Base-by-base conservation (phyloP, 2,888 invertebrate species). In the Melitaea athalia region DNA sequence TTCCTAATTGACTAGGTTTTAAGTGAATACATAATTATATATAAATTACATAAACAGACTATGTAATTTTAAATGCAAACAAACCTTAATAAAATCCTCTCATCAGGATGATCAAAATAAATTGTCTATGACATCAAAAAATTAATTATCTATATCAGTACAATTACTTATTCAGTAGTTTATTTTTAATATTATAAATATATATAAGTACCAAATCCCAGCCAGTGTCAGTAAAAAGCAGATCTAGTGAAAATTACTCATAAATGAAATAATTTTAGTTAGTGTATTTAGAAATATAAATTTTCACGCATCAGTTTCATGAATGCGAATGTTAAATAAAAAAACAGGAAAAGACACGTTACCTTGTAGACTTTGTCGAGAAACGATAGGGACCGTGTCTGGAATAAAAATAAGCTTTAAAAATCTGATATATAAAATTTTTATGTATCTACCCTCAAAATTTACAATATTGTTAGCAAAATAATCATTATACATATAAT, bases 191-290 rank as follows among this genome's bases (percentile, higher is more conserved):
- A 49, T 49, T n/a, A n/a, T 2, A n/a, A 55, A 14, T n/a, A 12
- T 12, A 24, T 53, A 24, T 6, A 53, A 53, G 11, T 6, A 53
- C 33, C 14, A 33, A 55, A 31, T 31, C 33, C 14, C n/a, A 33
- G 33, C 14, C n/a, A 33, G 33, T 55, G 47, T 49, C n/a, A 49
- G 47, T 49, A n/a, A 55, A 33, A 55, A 55, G 53, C 53, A 55
- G 53, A 33, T 33, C 33, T 55, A 33, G 31, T 24, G 17, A 50
- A 17, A 17, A 17, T 50, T 11, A 10, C n/a, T 3, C 15, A 10
- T 50, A 10, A 0, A 10, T 15, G 2, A 50, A 50, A 15, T 17
- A 50, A 17, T 10, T 10, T 50, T 8, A 50, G 8, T 50, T 55
- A 14, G 14, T 5, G 31, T 17, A 11, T 24, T 11, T 24, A 55